Evolutionary conservation across 2,797 vertebrate species (phyloP).

Genomic region (Zenarchopterus dispar): DNA sequence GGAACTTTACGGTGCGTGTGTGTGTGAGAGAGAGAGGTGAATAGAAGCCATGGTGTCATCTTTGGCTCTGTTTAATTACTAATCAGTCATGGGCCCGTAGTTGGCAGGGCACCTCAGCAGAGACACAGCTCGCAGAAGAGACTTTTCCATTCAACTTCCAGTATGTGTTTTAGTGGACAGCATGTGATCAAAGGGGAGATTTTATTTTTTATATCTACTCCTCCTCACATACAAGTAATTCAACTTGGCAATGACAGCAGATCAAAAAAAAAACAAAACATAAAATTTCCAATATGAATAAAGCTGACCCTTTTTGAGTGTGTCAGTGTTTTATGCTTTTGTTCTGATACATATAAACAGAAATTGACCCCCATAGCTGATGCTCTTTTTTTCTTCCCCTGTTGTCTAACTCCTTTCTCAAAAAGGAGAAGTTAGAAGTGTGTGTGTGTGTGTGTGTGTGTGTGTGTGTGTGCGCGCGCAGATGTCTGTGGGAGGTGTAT

Average conservation of each 20-base stretch:
- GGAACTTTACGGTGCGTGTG: conserved; percentile 1
- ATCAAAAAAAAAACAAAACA: background rate
- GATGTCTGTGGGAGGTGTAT: conserved; percentile 30
- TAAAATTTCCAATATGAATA: background rate
- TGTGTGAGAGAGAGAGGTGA: conserved; percentile 48
- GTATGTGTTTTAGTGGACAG: background rate
- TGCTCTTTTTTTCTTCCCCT: conserved; percentile 10
- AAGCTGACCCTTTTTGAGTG: conserved; percentile 1
- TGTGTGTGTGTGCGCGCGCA: conserved; percentile 14
- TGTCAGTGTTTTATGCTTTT: no score
- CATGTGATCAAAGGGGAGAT: background rate
- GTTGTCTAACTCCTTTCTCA: conserved; percentile 7
- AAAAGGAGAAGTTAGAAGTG: conserved; percentile 32
- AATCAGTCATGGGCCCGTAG: conserved; percentile 55
- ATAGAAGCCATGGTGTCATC: conserved; percentile 65
- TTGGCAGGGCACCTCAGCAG: conserved; percentile 49
- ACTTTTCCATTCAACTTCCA: conserved; percentile 43
- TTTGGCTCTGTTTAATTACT: conserved; percentile 79
- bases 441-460: conserved; percentile 9
- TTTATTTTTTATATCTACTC: background rate
- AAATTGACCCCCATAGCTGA: conserved; percentile 28
- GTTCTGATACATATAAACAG: no score
- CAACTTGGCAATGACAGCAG: background rate
- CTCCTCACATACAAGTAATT: background rate
- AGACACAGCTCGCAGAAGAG: conserved; percentile 30